Base-by-base conservation (phyloP, 2,888 invertebrate species). In the Epinotia demarniana region DNA sequence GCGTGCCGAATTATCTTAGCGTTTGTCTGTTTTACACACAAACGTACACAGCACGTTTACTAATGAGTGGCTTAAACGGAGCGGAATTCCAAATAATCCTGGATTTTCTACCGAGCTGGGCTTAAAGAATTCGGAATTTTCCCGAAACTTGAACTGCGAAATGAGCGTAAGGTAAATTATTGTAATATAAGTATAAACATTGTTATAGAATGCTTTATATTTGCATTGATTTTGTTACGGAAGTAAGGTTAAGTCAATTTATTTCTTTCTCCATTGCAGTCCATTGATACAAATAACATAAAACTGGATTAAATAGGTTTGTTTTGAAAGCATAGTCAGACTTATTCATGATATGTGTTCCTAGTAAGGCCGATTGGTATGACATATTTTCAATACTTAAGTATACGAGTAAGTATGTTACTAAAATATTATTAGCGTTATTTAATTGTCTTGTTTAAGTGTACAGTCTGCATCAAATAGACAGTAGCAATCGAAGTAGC, bases 111-210 rank as follows among this genome's bases (percentile, higher is more conserved):
- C 53, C n/a, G 1, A 39, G 61, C 61, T 9, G 39, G n/a, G 66
- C 55, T 55, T 33, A 67, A 39, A 33, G 8, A 33, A 67, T 55
- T n/a, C 27, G 11, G 27, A 64, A 16, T 49, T 66, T 62, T 18
- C 18, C n/a, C 33, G 33, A 55, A 67, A 55, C 3, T n/a, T 4
- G 27, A 16, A 33, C 53, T 55, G 55, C 9, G 6, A 66, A 66
- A 49, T 16, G 49, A 33, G 55, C 49, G 64, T n/a, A 12, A 5
- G 66, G 33, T 23, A n/a, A 53, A 53, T 16, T 53, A 53, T 27
- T 53, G 23, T 27, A 27, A 11, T 27, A 27, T 27, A 27, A 27
- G 8, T 33, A 33, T 33, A 66, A 53, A 66, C 53, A 66, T 8
- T 6, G 11, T 53, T 53, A 12, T 33, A n/a, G 27, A 27, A 3